A percentile compares a stretch with the other conserved stretches of the same genome.
Evolutionary conservation across 64 coral and sea anemone species (phyloP).

Genomic region (Exaiptasia diaphana): DNA sequence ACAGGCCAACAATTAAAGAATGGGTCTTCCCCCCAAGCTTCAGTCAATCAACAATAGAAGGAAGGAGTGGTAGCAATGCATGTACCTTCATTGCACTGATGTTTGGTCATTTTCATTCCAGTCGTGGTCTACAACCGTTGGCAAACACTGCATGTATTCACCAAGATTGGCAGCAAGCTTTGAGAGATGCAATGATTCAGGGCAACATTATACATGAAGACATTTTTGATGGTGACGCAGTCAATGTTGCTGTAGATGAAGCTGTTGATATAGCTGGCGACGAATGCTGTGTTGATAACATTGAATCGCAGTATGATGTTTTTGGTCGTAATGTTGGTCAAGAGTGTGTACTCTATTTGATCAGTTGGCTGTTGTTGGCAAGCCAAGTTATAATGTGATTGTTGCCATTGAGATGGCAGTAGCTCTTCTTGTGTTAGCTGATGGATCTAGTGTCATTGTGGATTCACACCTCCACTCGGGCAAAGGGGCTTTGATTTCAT

Average conservation of each 20-base stretch:
- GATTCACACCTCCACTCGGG: slow-evolving; percentile 22
- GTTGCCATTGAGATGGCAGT: neutral
- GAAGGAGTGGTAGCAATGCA: slow-evolving; percentile 24
- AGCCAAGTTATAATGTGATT: slow-evolving; percentile 15
- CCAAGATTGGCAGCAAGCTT: neutral
- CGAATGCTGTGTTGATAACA: neutral
- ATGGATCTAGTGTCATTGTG: neutral
- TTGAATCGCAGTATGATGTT: neutral
- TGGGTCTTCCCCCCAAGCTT: neutral
- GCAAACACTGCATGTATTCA: neutral
- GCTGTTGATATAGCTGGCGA: slow-evolving; percentile 42
- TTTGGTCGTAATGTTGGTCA: neutral
- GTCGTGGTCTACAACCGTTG: neutral
- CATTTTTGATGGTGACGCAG: slow-evolving; percentile 32
- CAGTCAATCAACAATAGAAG: neutral
- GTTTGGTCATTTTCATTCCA: slow-evolving; percentile 1
- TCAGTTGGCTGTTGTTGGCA: neutral
- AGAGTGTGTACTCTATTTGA: neutral
- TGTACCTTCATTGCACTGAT: slow-evolving; percentile 25
- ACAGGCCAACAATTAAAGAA: neutral
- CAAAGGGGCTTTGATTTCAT: neutral
- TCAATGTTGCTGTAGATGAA: slow-evolving; percentile 22
- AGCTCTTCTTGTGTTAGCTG: neutral
- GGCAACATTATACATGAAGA: slow-evolving; percentile 54
- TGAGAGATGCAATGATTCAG: neutral